phyloP scores from a whole-genome alignment of 2,797 vertebrate genomes.

The Galago senegalensis region DNA sequence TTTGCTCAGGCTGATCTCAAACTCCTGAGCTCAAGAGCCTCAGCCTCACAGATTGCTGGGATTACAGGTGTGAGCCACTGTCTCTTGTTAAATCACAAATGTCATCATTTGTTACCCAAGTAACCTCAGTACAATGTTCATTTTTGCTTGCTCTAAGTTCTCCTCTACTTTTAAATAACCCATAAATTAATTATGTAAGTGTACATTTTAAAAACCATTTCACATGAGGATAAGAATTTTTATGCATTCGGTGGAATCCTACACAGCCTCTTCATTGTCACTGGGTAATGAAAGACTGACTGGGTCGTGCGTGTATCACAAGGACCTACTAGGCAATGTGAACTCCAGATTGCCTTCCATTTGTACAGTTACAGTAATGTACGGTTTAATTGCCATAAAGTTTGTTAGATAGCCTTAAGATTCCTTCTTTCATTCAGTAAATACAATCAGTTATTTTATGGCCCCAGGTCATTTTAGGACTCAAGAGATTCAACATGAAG shows the following conservation, averaged over 20 bases:
- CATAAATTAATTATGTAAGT: not conserved
- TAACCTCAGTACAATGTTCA: not conserved
- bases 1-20: no score
- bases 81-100: not conserved
- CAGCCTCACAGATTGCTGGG: no score
- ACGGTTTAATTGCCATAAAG: not conserved
- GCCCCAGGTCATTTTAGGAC: not conserved
- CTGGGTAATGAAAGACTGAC: not conserved
- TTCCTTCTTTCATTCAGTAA: not conserved
- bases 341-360: not conserved
- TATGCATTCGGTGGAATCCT: not conserved
- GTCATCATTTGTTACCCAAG: not conserved
- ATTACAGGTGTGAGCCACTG: no score
- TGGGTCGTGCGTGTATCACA: rapidly evolving
- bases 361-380: not conserved
- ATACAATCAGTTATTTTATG: not conserved
- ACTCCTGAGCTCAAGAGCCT: no score
- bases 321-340: not conserved
- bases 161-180: not conserved
- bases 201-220: not conserved
- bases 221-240: not conserved
- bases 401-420: not conserved
- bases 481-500: not conserved
- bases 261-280: not conserved
- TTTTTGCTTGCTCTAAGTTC: not conserved